Evolutionary conservation across 2,113 vertebrate genomes (phyloP).

Genomic region (Microcebus jonahi): DNA sequence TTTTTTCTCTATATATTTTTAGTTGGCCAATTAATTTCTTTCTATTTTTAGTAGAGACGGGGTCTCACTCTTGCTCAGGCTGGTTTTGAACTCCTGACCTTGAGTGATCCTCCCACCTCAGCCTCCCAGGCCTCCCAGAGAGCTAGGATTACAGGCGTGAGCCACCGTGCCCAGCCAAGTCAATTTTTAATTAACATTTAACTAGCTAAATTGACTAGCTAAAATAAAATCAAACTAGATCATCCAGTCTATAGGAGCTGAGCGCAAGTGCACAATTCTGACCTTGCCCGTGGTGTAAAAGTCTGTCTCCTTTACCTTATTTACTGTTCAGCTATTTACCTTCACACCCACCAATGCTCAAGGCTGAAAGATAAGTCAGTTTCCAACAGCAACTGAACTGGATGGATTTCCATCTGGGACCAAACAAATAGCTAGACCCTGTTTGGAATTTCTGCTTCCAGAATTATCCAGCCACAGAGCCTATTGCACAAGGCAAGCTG

Average conservation of each 20-base stretch:
- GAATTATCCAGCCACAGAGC: background rate
- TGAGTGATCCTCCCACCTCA: too few species aligned
- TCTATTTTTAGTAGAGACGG: too few species aligned
- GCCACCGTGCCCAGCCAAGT: too few species aligned
- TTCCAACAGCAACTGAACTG: background rate
- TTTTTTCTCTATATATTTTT: too few species aligned
- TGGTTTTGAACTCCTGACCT: too few species aligned
- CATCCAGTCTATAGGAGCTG: background rate
- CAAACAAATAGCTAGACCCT: background rate
- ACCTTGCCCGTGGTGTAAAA: background rate
- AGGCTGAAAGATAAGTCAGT: background rate
- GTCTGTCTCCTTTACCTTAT: background rate
- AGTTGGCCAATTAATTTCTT: too few species aligned
- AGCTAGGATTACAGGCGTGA: too few species aligned
- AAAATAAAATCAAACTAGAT: background rate
- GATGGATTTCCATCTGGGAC: background rate
- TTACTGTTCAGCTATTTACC: background rate
- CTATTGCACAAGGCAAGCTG: background rate
- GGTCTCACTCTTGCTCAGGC: too few species aligned
- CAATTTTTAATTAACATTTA: background rate
- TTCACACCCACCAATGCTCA: background rate
- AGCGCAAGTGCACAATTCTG: background rate
- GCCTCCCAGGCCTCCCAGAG: too few species aligned
- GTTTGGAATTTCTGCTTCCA: slow-evolving; percentile 9
- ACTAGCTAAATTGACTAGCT: background rate